Base-by-base conservation (phyloP, 2,113 vertebrate genomes). In the Hyla sarda region DNA sequence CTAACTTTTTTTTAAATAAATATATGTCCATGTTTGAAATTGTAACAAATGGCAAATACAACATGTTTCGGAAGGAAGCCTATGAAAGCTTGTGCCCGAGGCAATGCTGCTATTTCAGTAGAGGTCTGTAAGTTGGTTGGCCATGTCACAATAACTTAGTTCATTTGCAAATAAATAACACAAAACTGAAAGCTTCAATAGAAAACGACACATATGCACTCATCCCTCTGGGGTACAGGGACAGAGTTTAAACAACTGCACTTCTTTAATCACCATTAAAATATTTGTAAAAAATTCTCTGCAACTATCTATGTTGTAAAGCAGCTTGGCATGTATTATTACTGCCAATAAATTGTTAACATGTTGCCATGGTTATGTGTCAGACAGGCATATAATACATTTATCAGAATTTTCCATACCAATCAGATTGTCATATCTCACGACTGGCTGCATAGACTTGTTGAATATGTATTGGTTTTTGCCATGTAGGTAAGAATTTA, bases 401-500 rank as follows among this genome's bases (percentile, higher is more conserved):
- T 81, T 65, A 81, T 81, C 78, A 81, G 34, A 65, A 62, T 81
- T 65, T 62, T 81, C 37, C 78, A 81, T 81, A 81, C 56, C 56
- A 81, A 81, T 81, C 56, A 47, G 56, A 62, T 62, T 62, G 78
- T 62, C 78, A 81, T 58, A 81, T 62, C 56, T 81, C 37, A 81
- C 65, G 78, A 81, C 78, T 81, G 14, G 21, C 78, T 47, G 78
- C 56, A 65, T 81, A n/a, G 56, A 47, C 78, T 81, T 81, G 56
- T 62, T 81, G 78, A 81, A 81, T 81, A 81, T 81, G 78, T 81
- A 81, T 81, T 81, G 47, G 78, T 65, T 81, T 45, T 56, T 47
- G 78, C 78, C 11, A 56, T 81, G 78, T 81, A 81, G 56, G 56
- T 62, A 25, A 81, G 78, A 81, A 81, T 81, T 62, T 81, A 62